Base-by-base conservation (phyloP, 2,797 vertebrate species). In the Apogon hyalosoma region DNA sequence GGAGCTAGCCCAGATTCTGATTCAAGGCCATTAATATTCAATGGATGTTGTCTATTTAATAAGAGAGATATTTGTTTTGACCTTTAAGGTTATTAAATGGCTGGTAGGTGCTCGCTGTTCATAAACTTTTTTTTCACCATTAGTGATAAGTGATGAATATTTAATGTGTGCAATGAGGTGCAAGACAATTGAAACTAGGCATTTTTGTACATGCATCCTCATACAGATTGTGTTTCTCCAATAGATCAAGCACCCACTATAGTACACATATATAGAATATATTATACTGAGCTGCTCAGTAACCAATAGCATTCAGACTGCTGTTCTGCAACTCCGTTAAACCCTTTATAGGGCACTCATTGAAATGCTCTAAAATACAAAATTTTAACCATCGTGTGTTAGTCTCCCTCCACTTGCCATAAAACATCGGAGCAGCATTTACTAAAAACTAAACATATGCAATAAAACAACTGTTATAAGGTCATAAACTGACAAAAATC, bases 301-400 rank as follows among this genome's bases (percentile, higher is more conserved):
- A 66, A 69, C 80, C 69, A 72, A 67, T 78, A 40, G 40, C 55
- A 52, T 38, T 50, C 63, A 42, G 16, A 31, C 75, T 59, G 54
- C 16, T 57, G 46, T 46, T 57, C 48, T n/a, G n/a, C n/a, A n/a
- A n/a, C n/a, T n/a, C n/a, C n/a, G n/a, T n/a, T n/a, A n/a, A n/a
- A n/a, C n/a, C n/a, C n/a, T n/a, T n/a, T n/a, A n/a, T n/a, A n/a
- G n/a, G n/a, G n/a, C n/a, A n/a, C n/a, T n/a, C n/a, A n/a, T n/a
- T n/a, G n/a, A n/a, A n/a, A n/a, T n/a, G n/a, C n/a, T n/a, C n/a
- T n/a, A n/a, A n/a, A n/a, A n/a, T n/a, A n/a, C n/a, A n/a, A n/a
- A n/a, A n/a, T n/a, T n/a, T n/a, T n/a, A n/a, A n/a, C n/a, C n/a
- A n/a, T n/a, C n/a, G n/a, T n/a, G n/a, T n/a, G n/a, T n/a, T n/a